A percentile compares a stretch with the other conserved stretches of the same genome.
These are phyloP conservation scores for Platerodrilus igneus DNA, from an alignment of 2,888 invertebrate species.

Conservation along the genomic window DNA sequence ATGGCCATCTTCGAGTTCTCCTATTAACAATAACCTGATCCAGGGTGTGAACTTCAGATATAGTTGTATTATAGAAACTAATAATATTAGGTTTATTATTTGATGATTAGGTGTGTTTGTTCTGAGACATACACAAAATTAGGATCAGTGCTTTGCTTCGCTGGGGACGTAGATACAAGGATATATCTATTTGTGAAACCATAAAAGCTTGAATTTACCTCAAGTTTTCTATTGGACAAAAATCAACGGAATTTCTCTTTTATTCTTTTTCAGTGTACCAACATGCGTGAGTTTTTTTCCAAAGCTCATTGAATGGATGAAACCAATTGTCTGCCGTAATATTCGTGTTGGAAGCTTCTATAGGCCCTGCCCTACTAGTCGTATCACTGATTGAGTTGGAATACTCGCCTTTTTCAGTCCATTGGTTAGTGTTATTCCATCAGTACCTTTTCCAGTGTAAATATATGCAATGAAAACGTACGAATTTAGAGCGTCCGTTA, in stretches of 20 bases:
- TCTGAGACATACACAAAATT: too few species aligned
- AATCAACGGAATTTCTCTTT: constrained; percentile 31
- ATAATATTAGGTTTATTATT: too few species aligned
- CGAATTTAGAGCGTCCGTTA: constrained; percentile 24
- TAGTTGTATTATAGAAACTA: too few species aligned
- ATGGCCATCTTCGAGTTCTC: too few species aligned
- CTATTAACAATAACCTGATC: too few species aligned
- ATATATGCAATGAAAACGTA: constrained; percentile 27
- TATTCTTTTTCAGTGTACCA: constrained; percentile 32
- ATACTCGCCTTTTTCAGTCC: constrained; percentile 22
- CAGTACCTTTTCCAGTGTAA: constrained; percentile 26
- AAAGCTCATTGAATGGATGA: constrained; percentile 24
- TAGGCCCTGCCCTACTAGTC: constrained; percentile 22
- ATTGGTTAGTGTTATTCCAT: constrained; percentile 12
- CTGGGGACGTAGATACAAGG: too few species aligned
- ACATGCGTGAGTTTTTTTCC: constrained; percentile 19
- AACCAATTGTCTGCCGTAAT: constrained; percentile 31
- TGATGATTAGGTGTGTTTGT: too few species aligned
- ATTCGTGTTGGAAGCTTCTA: constrained; percentile 27
- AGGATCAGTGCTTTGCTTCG: too few species aligned
- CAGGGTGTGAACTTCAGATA: too few species aligned
- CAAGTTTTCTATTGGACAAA: constrained; percentile 22
- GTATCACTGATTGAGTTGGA: constrained; percentile 25
- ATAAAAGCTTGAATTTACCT: constrained; percentile 17
- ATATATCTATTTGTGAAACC: constrained; percentile 23